Evolutionary conservation across 2,888 invertebrate species (phyloP), one percentile per base, ranked within the genome.

Genomic region (Quadroppia sp.): DNA sequence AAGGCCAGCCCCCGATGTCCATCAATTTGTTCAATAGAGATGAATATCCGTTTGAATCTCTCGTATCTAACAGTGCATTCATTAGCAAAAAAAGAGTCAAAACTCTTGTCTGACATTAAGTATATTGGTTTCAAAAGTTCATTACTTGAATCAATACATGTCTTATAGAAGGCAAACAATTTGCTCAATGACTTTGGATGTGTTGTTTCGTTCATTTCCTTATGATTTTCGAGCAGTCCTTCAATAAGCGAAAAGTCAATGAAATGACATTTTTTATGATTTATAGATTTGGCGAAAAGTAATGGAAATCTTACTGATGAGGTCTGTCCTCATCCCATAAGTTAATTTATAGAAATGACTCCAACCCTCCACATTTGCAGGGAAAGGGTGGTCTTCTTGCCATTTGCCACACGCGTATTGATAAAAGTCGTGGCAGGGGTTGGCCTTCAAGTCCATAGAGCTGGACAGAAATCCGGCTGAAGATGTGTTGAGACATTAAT

Each of bases 321-420:
- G 15, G 15, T 64, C 25, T 28, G 15, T 64, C 20, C 61, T 32
- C 28, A 28, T 9, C 9, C 13, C 61, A n/a, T 4, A 64, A 7
- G 32, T n/a, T 2, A 64, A 6, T 32, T 64, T 64, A 3, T 28
- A 0, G 36, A 64, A 64, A 32, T 15, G 9, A 32, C n/a, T 64
- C 61, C 61, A 64, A 13, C 61, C 61, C n/a, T 64, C 32, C 7
- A 17, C 36, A 64, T 28, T 15, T 11, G 30, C 32, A 2, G 61
- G 61, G 2, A 64, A 36, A 1, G 61, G 61, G 32, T 64, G 61
- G 32, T 64, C 61, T 11, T 64, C 32, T 25, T 64, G 28, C 61
- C 61, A 64, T 36, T 64, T 64, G n/a, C 61, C 61, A 36, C 61
- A 64, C 7, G 61, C 28, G 32, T n/a, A 64, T n/a, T 64, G 15